Evolutionary conservation across 2,888 invertebrate genomes (phyloP).

Genomic region (Oscheius sp.): DNA sequence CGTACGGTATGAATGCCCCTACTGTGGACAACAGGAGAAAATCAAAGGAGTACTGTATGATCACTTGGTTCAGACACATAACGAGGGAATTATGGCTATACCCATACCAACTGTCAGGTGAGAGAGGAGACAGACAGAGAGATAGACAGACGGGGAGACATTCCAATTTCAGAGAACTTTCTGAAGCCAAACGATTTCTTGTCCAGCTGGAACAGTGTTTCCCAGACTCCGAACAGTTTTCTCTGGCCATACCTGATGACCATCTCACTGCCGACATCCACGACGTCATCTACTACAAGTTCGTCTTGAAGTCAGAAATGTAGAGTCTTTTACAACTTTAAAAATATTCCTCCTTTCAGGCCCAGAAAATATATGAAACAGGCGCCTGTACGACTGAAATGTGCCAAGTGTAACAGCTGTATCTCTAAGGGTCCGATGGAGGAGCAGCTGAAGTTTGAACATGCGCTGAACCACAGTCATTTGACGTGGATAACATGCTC

Average conservation of each 20-base stretch:
- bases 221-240: too few species aligned
- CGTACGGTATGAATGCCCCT: conserved; percentile 3
- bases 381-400: conserved; percentile 1
- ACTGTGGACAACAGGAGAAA: neutral
- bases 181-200: too few species aligned
- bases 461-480: conserved; percentile 1
- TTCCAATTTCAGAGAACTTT: too few species aligned
- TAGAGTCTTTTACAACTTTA: neutral
- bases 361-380: neutral
- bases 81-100: neutral
- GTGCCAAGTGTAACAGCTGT: conserved; percentile 1
- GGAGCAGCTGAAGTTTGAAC: conserved; percentile 10
- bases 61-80: neutral
- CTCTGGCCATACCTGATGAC: neutral
- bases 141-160: neutral
- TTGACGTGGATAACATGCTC: conserved; percentile 6
- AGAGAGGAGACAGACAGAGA: neutral
- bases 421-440: conserved; percentile 19
- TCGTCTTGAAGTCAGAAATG: neutral
- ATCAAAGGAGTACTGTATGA: neutral
- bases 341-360: neutral
- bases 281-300: neutral
- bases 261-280: neutral
- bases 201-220: too few species aligned
- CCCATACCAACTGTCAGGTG: neutral